Base-by-base conservation (phyloP, 2,888 invertebrate species). In the Sphaerophoria taeniata region DNA sequence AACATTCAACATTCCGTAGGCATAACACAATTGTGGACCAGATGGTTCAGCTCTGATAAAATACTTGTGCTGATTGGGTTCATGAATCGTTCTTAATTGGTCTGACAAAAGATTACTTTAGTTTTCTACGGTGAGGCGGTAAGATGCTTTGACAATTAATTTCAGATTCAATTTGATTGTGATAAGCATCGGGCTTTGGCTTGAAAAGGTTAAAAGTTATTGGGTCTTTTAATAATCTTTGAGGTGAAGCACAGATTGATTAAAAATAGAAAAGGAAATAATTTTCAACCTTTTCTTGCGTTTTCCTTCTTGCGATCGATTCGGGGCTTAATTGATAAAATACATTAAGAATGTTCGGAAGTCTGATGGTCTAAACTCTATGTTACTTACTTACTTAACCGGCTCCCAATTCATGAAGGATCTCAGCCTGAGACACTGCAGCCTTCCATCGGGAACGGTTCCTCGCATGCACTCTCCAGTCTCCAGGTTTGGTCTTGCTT, bases 51-150 rank as follows among this genome's bases (percentile, higher is more conserved):
- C 39, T 31, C 60, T 55, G 79, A 83, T 83, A 73, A 43, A 43
- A 61, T 14, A 16, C 43, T n/a, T 61, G 45, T 69, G 49, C 47
- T 58, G 53, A 55, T 47, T 75, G 63, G 65, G 71, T 63, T 60
- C 67, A 39, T 60, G 47, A 55, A 36, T 51, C 47, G 63, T 6
- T 78, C 73, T 73, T 61, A 69, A 83, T 78, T 81, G 81, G 58
- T 73, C 53, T 69, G 51, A 70, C 70, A 81, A 81, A 76, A 70
- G 81, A 58, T 81, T 81, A 51, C n/a, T n/a, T n/a, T n/a, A n/a
- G n/a, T n/a, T n/a, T n/a, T n/a, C n/a, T 81, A 53, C 70, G 76
- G 75, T 11, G 6, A 43, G 11, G 7, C n/a, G n/a, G n/a, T n/a
- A 43, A 36, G 4, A 36, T 36, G 1, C 49, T 72, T 72, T 67